phyloP scores from a whole-genome alignment of 2,888 invertebrate genomes.

The Nomada fabriciana region DNA sequence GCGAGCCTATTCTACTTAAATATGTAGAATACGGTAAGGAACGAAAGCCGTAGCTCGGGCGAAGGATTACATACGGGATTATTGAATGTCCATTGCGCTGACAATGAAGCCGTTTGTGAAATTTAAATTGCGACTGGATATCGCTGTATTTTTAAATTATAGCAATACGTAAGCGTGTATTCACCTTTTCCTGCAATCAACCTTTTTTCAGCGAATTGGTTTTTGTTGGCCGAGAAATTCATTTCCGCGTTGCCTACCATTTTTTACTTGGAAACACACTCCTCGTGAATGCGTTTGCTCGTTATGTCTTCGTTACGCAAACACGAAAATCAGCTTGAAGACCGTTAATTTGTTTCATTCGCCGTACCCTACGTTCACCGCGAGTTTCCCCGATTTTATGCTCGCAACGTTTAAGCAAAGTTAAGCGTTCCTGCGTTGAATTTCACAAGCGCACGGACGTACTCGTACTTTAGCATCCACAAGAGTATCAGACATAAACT shows the following conservation, averaged over 20 bases:
- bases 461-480: not conserved
- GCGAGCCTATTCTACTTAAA: too few species aligned
- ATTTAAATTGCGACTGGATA: not conserved
- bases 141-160: not conserved
- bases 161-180: not conserved
- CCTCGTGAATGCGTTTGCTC: not conserved
- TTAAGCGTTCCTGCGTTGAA: slow-evolving; percentile 30
- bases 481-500: too few species aligned
- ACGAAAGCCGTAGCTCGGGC: slow-evolving; percentile 21
- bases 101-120: slow-evolving; percentile 15
- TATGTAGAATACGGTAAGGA: too few species aligned
- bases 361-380: slow-evolving; percentile 35
- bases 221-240: slow-evolving; percentile 13
- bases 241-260: not conserved
- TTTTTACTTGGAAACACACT: not conserved
- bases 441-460: slow-evolving; percentile 48
- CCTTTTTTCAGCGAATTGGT: not conserved
- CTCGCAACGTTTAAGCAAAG: slow-evolving; percentile 44
- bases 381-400: slow-evolving; percentile 19
- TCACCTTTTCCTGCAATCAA: not conserved
- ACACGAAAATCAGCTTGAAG: slow-evolving; percentile 38
- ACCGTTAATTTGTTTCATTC: slow-evolving; percentile 39
- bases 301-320: slow-evolving; percentile 37
- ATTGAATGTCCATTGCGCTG: slow-evolving; percentile 1
- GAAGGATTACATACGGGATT: slow-evolving; percentile 27